phyloP scores from a whole-genome alignment of 37 sponge, comb jelly and placozoan genomes.

The Agelas oroides region DNA sequence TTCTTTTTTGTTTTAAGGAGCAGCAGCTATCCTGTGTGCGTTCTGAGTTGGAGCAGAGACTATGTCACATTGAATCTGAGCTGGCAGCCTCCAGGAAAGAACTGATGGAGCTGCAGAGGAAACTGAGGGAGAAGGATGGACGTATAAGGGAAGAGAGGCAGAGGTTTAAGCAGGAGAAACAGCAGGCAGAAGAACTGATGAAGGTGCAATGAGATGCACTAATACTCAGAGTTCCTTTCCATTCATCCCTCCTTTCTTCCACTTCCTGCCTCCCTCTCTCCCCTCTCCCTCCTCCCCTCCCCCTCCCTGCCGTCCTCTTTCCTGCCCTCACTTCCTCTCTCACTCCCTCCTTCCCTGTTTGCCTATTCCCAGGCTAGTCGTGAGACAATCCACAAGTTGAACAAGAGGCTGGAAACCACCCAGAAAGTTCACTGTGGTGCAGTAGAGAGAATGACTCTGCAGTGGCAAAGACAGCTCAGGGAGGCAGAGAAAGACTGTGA shows the following conservation, averaged over 20 bases:
- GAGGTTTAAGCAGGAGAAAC: conserved; percentile 5
- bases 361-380: conserved; percentile 8
- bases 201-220: background rate
- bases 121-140: conserved; percentile 3
- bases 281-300: background rate
- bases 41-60: conserved; percentile 4
- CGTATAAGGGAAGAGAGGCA: background rate
- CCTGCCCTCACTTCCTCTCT: too few species aligned
- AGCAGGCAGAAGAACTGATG: background rate
- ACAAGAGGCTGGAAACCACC: background rate
- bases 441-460: background rate
- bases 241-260: background rate
- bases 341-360: conserved; percentile 1
- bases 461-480: conserved; percentile 16
- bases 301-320: background rate
- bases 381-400: conserved; percentile 7
- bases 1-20: background rate
- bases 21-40: background rate
- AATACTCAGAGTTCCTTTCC: background rate
- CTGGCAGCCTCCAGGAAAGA: background rate
- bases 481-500: conserved; percentile 23
- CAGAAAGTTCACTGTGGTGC: background rate
- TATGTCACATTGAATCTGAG: conserved; percentile 7
- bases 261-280: background rate
- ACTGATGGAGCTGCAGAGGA: background rate